Conservation (phyloP, 2,888 invertebrate genomes). For the Lasioglossum malachurum region DNA sequence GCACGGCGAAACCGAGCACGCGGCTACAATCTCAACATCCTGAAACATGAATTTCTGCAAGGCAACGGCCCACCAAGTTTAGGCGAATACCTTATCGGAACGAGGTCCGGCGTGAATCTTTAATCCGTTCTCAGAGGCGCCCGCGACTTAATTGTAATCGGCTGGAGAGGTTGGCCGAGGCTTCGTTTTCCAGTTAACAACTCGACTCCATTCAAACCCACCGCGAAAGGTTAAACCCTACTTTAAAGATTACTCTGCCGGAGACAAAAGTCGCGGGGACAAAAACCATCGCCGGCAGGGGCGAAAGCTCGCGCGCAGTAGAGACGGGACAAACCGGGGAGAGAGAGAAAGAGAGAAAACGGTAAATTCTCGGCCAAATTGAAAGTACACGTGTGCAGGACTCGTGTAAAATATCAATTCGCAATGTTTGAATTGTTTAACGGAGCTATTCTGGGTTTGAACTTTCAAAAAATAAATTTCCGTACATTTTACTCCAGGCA, state of each 20-base stretch:
- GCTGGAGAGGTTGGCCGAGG: neutral
- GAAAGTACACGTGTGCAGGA: neutral
- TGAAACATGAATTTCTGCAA: neutral
- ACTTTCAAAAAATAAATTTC: neutral
- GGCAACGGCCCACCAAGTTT: neutral
- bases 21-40: neutral
- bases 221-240: slow-evolving; percentile 32
- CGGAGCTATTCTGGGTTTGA: neutral
- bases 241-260: slow-evolving; percentile 20
- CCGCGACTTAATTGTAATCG: slow-evolving; percentile 28
- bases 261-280: slow-evolving; percentile 33
- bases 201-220: slow-evolving; percentile 1
- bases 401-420: neutral
- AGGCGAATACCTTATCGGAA: slow-evolving; percentile 13
- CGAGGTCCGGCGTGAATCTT: slow-evolving; percentile 10
- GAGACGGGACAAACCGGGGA: neutral
- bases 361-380: neutral
- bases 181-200: slow-evolving; percentile 31
- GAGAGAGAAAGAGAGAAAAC: neutral
- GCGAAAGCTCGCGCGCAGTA: neutral
- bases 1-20: neutral
- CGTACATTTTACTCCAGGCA: too few species aligned
- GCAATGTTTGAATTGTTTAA: neutral
- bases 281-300: slow-evolving; percentile 22
- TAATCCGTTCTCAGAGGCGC: neutral